Conservation (phyloP, 1,140 invertebrate species). For the Arion vulgaris region DNA sequence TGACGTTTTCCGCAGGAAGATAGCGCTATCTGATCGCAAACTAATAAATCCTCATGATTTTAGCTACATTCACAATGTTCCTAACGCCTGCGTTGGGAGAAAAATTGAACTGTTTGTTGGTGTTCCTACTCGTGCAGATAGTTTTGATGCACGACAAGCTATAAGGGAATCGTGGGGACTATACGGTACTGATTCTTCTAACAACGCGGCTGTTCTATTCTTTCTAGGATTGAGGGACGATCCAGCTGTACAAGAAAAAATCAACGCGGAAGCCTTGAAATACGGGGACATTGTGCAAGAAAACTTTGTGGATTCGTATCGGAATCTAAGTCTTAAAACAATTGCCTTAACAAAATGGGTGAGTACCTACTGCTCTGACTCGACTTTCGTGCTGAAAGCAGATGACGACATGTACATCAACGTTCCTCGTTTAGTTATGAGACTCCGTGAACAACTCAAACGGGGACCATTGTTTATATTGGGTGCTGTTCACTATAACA, state of each 20-base stretch:
- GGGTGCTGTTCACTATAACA: conserved; percentile 45
- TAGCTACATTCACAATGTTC: conserved; percentile 26
- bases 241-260: conserved; percentile 68
- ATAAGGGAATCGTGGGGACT: conserved; percentile 68
- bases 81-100: conserved; percentile 25
- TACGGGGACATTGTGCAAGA: conserved; percentile 84
- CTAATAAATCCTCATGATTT: conserved; percentile 27
- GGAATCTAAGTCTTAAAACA: conserved; percentile 90
- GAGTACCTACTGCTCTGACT: conserved; percentile 78
- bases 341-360: conserved; percentile 87
- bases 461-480: conserved; percentile 44
- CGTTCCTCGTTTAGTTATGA: conserved; percentile 47
- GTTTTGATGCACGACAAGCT: conserved; percentile 46
- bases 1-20: background rate
- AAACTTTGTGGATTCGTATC: conserved; percentile 84
- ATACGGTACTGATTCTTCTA: conserved; percentile 17
- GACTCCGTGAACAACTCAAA: conserved; percentile 13
- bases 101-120: conserved; percentile 45
- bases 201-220: conserved; percentile 75
- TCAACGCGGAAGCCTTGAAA: conserved; percentile 74
- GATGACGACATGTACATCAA: conserved; percentile 71
- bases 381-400: conserved; percentile 73
- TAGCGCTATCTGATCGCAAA: background rate
- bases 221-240: conserved; percentile 78
- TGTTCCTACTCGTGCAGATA: conserved; percentile 44